phyloP scores from a whole-genome alignment of 1,140 invertebrate species.

The Cydia pomonella region DNA sequence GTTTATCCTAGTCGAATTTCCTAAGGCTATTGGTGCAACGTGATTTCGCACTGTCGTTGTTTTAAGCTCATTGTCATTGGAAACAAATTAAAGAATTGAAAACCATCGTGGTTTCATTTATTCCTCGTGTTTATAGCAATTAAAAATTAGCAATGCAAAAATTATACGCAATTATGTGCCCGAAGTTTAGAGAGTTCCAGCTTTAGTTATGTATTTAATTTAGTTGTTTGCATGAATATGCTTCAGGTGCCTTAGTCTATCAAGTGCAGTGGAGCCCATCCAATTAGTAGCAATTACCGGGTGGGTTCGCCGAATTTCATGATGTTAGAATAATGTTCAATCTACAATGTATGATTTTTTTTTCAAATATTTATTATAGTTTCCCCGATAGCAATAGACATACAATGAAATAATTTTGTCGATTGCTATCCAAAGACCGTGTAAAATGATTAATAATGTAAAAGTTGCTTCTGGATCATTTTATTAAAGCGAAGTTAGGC shows the following conservation, averaged over 20 bases:
- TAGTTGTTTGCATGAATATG: not conserved
- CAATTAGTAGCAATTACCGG: not conserved
- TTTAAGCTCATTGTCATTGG: too few relatives aligned
- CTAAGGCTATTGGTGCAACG: too few relatives aligned
- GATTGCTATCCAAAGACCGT: not conserved
- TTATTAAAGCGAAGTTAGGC: not conserved
- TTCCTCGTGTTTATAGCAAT: too few relatives aligned
- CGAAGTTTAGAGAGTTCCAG: too few relatives aligned
- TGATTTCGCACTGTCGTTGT: too few relatives aligned
- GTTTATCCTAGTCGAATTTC: too few relatives aligned
- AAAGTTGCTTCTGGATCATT: not conserved
- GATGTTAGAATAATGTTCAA: not conserved
- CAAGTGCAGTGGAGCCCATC: not conserved
- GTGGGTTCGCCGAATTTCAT: not conserved
- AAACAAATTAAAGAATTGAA: too few relatives aligned
- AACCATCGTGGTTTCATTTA: too few relatives aligned
- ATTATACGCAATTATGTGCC: too few relatives aligned
- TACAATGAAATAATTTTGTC: not conserved
- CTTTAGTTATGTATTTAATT: not conserved
- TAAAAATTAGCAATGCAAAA: too few relatives aligned
- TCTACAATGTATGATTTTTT: not conserved
- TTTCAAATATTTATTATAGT: not conserved
- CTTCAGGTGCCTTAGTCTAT: not conserved
- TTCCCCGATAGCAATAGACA: too few relatives aligned
- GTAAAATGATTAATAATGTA: not conserved